Conservation (phyloP, 2,888 invertebrate genomes). For the Sminthurides aquaticus region DNA sequence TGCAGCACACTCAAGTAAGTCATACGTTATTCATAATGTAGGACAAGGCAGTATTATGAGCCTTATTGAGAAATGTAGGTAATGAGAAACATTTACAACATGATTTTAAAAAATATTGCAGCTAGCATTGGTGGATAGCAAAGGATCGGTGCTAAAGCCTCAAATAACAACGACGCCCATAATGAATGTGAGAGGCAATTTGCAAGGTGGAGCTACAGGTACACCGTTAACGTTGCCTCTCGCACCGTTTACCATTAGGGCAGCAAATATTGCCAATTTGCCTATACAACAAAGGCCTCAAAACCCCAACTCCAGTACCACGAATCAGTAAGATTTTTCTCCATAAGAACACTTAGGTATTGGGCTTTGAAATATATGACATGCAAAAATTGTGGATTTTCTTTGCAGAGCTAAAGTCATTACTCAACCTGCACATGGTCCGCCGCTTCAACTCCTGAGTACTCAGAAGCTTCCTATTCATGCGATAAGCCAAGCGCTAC, state of each 20-base stretch:
- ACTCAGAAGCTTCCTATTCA: slow-evolving; percentile 36
- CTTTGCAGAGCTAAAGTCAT: slow-evolving; percentile 43
- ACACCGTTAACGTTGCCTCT: slow-evolving; percentile 30
- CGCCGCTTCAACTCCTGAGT: slow-evolving; percentile 44
- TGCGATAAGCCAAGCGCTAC: slow-evolving; percentile 32
- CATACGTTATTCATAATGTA: too few relatives aligned
- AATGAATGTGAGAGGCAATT: slow-evolving; percentile 33
- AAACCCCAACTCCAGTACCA: slow-evolving; percentile 26
- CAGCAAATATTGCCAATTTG: slow-evolving; percentile 29
- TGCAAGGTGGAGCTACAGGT: slow-evolving; percentile 28
- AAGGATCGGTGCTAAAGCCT: slow-evolving; percentile 40
- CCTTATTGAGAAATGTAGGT: neutral
- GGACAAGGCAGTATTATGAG: neutral
- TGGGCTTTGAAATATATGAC: neutral
- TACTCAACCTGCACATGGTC: slow-evolving; percentile 45
- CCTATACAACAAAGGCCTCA: slow-evolving; percentile 36
- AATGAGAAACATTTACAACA: too few relatives aligned
- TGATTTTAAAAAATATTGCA: too few relatives aligned
- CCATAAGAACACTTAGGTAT: too few relatives aligned
- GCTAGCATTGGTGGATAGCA: slow-evolving; percentile 41
- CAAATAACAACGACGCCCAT: slow-evolving; percentile 34
- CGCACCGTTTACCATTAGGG: slow-evolving; percentile 38
- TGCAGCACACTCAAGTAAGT: slow-evolving; percentile 41
- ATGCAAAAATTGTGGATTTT: neutral
- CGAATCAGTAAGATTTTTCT: slow-evolving; percentile 33